Percentiles rank a stretch among this genome's conserved stretches.
These are phyloP conservation scores for Microtus montanus DNA, from an alignment of 2,113 vertebrate genomes.

Conservation along the genomic window DNA sequence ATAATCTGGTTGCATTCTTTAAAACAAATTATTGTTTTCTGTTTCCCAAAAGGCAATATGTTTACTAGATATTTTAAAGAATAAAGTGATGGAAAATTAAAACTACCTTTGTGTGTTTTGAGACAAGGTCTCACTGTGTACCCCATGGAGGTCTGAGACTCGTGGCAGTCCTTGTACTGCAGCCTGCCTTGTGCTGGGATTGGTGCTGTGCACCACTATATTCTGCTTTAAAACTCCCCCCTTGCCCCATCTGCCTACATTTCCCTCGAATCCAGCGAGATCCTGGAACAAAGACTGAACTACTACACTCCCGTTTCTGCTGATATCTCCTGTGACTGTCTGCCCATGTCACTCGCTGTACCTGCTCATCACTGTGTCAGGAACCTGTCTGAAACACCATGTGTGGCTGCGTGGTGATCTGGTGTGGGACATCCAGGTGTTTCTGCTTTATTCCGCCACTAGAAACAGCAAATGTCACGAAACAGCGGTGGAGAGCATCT, in stretches of 20 bases:
- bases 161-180: not conserved
- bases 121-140: not conserved
- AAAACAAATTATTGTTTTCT: not conserved
- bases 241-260: not conserved
- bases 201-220: not conserved
- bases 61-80: slow-evolving; percentile 43
- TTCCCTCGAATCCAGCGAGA: not conserved
- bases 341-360: not conserved
- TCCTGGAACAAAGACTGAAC: not conserved
- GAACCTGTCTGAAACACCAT: not conserved
- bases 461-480: not conserved
- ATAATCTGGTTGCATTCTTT: not conserved
- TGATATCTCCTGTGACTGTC: not conserved
- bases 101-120: not conserved
- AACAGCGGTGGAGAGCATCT: not conserved
- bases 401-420: not conserved
- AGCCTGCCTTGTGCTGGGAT: not conserved
- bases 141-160: not conserved
- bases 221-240: not conserved
- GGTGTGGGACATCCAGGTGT: not conserved
- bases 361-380: not conserved
- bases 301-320: not conserved
- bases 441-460: not conserved
- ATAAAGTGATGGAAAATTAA: slow-evolving; percentile 2
- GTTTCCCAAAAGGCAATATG: not conserved